Conservation (phyloP, 2,888 invertebrate genomes). For the Nomada fabriciana region DNA sequence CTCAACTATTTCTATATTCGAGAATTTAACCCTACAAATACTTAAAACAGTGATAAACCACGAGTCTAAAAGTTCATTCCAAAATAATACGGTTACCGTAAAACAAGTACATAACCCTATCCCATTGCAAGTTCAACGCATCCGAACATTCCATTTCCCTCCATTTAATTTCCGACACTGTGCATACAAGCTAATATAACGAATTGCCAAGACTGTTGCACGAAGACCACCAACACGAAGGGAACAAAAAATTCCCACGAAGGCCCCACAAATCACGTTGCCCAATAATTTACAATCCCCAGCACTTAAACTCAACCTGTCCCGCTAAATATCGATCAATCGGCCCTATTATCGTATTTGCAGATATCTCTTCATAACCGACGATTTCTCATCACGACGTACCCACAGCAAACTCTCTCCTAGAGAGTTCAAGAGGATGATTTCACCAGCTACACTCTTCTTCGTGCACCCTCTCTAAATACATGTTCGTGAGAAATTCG, state of each 20-base stretch:
- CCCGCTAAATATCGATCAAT: constrained; percentile 3
- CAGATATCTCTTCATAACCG: background rate
- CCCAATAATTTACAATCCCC: constrained; percentile 7
- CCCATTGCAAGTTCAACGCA: too few species aligned
- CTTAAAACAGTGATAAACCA: too few species aligned
- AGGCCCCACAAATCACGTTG: constrained; percentile 2
- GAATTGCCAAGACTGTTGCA: background rate
- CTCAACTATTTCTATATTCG: too few species aligned
- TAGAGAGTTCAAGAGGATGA: background rate
- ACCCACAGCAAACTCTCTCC: constrained; percentile 2
- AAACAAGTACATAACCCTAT: too few species aligned
- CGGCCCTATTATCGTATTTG: background rate
- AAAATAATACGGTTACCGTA: too few species aligned
- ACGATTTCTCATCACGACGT: constrained; percentile 6
- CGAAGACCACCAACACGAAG: background rate
- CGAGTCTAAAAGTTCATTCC: too few species aligned
- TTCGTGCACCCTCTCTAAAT: background rate
- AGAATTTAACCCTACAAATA: too few species aligned
- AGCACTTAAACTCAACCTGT: background rate
- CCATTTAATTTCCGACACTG: too few species aligned
- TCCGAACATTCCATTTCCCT: too few species aligned
- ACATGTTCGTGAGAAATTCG: constrained; percentile 60
- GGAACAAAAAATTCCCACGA: background rate
- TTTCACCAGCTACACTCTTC: background rate
- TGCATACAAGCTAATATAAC: background rate